Evolutionary conservation across 2,888 invertebrate genomes (phyloP), one percentile per base, ranked within the genome.

Genomic region (Seira musarum): DNA sequence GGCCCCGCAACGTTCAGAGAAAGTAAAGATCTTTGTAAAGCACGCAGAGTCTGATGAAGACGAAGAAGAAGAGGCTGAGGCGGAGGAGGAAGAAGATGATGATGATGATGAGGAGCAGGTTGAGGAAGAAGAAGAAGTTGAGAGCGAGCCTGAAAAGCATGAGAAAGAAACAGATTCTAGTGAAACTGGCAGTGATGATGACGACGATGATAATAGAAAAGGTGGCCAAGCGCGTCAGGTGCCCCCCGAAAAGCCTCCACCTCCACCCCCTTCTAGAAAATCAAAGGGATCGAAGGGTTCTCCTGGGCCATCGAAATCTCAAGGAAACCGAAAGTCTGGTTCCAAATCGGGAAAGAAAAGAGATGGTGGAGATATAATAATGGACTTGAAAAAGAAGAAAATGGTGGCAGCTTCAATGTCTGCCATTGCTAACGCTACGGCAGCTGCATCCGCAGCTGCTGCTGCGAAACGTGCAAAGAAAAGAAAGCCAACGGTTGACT

Each of bases 1-100:
- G 87, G 87, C 64, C 88, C 88, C 81, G 90, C 88, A 49, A 35
- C 72, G 89, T 89, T 75, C 88, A 90, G 82, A 89, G 89, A 35
- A 88, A 88, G 71, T 89, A 88, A 85, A 84, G 89, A 82, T 87
- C 87, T 82, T 80, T 84, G 5, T 74, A 3, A 87, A 86, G 21
- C n/a, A n/a, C n/a, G n/a, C n/a, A n/a, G 76, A 74, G 63, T 81
- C 82, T 35, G 74, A 65, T 13, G 83, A 72, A 10, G 70, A 79
- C n/a, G 78, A 78, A 21, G 83, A 74, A 17, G 82, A 81, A 25
- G 70, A 64, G 25, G 80, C 69, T 46, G 80, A 80, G n/a, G 74
- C 83, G 17, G 80, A 84, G 21, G 68, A 76, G 6, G 66, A 74
- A 61, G 68, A 64, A n/a, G 67, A 70, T 19, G 3, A 17, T 17